Conservation (phyloP, 2,113 vertebrate species). For the Mormyrus iriodes region DNA sequence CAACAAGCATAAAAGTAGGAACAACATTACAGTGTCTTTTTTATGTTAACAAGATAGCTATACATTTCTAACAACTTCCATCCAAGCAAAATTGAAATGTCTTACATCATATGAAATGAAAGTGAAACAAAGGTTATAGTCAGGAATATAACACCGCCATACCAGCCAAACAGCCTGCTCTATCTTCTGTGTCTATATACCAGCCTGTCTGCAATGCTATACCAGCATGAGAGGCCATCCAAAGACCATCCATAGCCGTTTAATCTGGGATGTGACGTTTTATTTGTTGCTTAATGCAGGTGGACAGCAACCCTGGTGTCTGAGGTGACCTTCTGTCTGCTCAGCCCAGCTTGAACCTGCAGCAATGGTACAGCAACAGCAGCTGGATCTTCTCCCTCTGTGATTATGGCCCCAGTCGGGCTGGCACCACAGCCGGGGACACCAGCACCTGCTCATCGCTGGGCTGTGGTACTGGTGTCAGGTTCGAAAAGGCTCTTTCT, state of each 20-base stretch:
- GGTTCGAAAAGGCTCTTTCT: constrained; percentile 73
- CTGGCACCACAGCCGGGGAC: constrained; percentile 72
- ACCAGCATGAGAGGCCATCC: background rate
- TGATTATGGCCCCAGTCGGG: constrained; percentile 85
- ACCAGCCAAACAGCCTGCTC: background rate
- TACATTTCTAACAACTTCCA: background rate
- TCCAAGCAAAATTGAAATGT: background rate
- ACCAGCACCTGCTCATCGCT: constrained; percentile 56
- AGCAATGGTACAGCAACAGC: constrained; percentile 52
- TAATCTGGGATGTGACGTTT: background rate
- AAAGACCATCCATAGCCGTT: background rate
- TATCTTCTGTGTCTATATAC: background rate
- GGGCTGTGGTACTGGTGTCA: constrained; percentile 71
- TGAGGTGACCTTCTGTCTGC: background rate
- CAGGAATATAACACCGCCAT: background rate
- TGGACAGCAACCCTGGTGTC: background rate
- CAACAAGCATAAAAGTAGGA: background rate
- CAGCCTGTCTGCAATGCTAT: background rate
- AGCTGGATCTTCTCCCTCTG: constrained; percentile 86
- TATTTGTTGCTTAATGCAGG: background rate
- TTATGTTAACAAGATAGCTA: background rate
- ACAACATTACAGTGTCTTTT: background rate
- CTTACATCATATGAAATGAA: background rate
- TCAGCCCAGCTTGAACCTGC: constrained; percentile 61
- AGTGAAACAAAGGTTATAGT: background rate